Evolutionary conservation across 2,113 vertebrate species (phyloP), one percentile per base, ranked within the genome.

Genomic region (Rhadina sibilatrix): DNA sequence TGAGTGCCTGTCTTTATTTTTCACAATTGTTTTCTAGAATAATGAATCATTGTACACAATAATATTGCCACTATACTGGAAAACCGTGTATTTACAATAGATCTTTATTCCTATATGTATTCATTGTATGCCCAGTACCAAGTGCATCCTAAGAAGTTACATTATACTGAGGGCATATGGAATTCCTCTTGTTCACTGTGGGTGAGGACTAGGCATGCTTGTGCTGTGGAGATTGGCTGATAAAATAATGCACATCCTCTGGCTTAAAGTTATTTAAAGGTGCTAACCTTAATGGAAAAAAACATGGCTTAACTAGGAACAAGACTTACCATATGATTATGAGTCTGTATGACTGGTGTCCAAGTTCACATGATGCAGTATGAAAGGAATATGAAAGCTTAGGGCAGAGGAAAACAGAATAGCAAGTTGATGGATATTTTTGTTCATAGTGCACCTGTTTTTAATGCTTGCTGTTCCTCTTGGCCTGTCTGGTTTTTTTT

Each of bases 1-100:
- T 86, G n/a, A 61, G 83, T 92, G 83, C 50, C 52, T 93, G 77
- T 69, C 66, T 91, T 91, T 60, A 93, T 96, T 95, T 92, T 95
- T 90, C 90, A 94, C 93, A 30, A 90, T 96, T 97, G 94, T 97
- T n/a, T 80, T 88, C 78, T 66, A 78, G 90, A 90, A 97, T 94
- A 97, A 96, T 90, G 90, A 83, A 77, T 86, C 59, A 79, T 86
- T 97, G 94, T 97, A 44, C 20, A 53, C 74, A 85, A 57, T 81
- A 91, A 88, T 50, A 68, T 94, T 86, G 35, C 83, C 87, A 93
- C 83, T 94, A 74, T 88, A 71, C 69, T 89, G 83, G 82, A 74
- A 89, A 89, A 76, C 65, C 64, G 35, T 66, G 42, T 83, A 31
- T 17, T 57, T 76, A 93, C 91, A 96, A 83, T 91, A 88, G 93